phyloP scores from a whole-genome alignment of 2,113 vertebrate genomes.

The Corythornis madagascariensis region DNA sequence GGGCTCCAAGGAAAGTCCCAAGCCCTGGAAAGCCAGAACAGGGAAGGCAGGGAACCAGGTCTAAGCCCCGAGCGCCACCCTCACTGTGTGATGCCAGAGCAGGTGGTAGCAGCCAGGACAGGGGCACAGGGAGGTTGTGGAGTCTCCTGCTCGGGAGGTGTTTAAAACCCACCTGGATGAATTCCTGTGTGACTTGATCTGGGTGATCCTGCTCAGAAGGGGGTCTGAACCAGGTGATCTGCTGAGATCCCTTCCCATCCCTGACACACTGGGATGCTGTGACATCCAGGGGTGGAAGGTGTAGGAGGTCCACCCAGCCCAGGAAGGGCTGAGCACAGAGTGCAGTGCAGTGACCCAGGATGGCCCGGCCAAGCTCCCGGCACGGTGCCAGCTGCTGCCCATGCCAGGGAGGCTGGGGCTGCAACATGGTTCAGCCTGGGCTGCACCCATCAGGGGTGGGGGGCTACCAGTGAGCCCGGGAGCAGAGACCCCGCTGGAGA shows the following conservation, averaged over 20 bases:
- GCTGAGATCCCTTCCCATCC: too few relatives aligned
- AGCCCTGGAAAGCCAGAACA: accelerated
- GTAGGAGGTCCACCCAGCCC: background rate
- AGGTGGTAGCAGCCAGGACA: background rate
- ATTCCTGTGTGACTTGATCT: too few relatives aligned
- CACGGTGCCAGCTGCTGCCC: accelerated
- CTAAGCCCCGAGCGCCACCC: accelerated
- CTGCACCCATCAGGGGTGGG: accelerated
- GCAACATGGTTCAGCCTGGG: background rate
- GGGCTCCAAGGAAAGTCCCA: background rate
- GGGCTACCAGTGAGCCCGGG: too few relatives aligned
- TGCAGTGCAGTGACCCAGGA: background rate
- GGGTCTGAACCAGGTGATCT: too few relatives aligned
- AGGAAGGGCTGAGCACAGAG: background rate
- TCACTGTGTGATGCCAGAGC: background rate
- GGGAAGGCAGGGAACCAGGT: background rate
- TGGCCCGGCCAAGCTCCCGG: background rate
- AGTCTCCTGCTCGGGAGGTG: too few relatives aligned
- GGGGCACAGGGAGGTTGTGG: too few relatives aligned
- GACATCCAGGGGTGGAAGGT: background rate
- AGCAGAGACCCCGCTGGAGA: accelerated
- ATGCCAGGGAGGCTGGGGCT: accelerated
- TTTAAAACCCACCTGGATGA: too few relatives aligned
- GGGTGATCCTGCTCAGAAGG: too few relatives aligned
- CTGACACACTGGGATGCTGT: too few relatives aligned